Conservation (phyloP, 2,888 invertebrate genomes). For the Sepioteuthis lessoniana region DNA sequence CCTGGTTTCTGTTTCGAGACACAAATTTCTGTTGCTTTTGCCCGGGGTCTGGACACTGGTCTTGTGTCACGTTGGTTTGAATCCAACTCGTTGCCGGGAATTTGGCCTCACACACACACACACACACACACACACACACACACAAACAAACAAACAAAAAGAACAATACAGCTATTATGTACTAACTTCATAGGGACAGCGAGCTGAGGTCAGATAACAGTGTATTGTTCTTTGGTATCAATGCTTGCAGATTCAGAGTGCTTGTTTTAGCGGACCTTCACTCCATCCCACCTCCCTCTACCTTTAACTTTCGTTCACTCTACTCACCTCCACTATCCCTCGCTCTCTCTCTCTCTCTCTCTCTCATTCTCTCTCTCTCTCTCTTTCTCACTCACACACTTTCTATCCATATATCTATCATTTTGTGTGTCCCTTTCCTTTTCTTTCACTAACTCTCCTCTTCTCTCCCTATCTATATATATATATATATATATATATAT, state of each 20-base stretch:
- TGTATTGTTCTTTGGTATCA: not conserved
- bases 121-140: too few relatives aligned
- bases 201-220: not conserved
- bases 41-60: not conserved
- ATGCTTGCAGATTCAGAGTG: not conserved
- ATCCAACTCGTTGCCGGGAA: not conserved
- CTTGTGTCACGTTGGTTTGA: not conserved
- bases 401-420: too few relatives aligned
- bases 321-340: too few relatives aligned
- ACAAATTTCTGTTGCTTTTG: not conserved
- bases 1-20: not conserved
- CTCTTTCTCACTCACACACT: accelerated
- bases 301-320: too few relatives aligned
- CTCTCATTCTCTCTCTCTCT: not conserved
- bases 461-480: not conserved
- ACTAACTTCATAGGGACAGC: not conserved
- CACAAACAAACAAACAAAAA: not conserved
- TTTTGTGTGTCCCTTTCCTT: not conserved
- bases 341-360: not conserved
- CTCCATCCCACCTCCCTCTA: too few relatives aligned
- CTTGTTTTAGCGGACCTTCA: not conserved
- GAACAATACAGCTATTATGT: not conserved
- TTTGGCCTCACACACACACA: not conserved
- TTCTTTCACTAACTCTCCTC: not conserved
- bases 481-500: not conserved